A percentile compares a stretch with the other conserved stretches of the same genome.
phyloP scores from a whole-genome alignment of 2,888 invertebrate genomes.

The Cheilosia impressa region DNA sequence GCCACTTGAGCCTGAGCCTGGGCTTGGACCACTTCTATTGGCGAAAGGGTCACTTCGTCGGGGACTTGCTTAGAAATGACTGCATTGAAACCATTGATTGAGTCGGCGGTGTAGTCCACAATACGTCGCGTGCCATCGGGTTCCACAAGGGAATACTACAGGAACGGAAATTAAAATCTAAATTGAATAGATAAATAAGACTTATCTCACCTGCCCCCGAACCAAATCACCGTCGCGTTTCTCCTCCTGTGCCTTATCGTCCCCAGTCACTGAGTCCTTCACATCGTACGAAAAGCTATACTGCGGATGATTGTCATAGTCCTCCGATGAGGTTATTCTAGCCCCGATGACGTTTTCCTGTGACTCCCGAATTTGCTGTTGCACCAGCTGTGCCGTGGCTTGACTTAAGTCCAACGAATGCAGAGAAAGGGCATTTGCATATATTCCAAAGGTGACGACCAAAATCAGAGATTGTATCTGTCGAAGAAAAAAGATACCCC shows the following conservation, averaged over 20 bases:
- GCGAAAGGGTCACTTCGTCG: constrained; percentile 57
- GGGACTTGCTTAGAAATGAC: constrained; percentile 72
- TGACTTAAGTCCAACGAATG: constrained; percentile 79
- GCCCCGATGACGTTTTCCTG: constrained; percentile 77
- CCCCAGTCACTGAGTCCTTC: constrained; percentile 77
- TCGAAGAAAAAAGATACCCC: constrained; percentile 8
- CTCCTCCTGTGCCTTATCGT: constrained; percentile 78
- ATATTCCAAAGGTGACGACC: constrained; percentile 52
- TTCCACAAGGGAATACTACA: constrained; percentile 76
- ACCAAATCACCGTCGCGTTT: constrained; percentile 78
- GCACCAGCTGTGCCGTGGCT: constrained; percentile 67
- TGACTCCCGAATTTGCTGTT: constrained; percentile 72
- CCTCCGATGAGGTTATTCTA: constrained; percentile 79
- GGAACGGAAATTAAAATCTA: neutral
- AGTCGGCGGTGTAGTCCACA: constrained; percentile 76
- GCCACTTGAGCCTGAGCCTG: constrained; percentile 62
- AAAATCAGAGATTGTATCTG: constrained; percentile 60
- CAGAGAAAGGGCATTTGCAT: constrained; percentile 71
- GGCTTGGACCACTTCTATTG: constrained; percentile 56
- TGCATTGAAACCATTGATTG: constrained; percentile 75
- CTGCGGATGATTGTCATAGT: constrained; percentile 76
- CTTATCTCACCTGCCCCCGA: constrained; percentile 75
- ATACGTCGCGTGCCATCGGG: constrained; percentile 75
- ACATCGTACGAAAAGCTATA: constrained; percentile 77
- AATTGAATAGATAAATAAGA: neutral